Evolutionary conservation across 2,888 invertebrate species (phyloP).

Genomic region (Pyrgus malvae): DNA sequence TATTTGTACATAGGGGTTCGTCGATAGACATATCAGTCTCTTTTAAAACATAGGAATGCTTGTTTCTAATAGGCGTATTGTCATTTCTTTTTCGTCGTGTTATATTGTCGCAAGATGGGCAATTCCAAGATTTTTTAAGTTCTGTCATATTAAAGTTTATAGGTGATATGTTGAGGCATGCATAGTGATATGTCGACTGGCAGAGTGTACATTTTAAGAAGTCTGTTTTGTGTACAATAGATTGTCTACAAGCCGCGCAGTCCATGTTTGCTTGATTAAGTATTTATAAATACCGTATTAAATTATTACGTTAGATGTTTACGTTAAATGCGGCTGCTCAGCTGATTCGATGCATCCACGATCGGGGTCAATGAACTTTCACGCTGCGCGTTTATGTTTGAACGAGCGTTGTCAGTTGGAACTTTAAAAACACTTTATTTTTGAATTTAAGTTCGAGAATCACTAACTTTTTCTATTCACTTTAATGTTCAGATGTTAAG

Average conservation of each 20-base stretch:
- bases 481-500: too few species aligned
- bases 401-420: too few species aligned
- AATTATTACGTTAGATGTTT: too few species aligned
- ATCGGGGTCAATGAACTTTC: too few species aligned
- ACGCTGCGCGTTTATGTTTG: too few species aligned
- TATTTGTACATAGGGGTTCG: background rate
- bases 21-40: conserved; percentile 1
- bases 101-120: conserved; percentile 7
- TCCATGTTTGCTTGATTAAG: too few species aligned
- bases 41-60: background rate
- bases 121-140: conserved; percentile 11
- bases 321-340: too few species aligned
- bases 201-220: conserved; percentile 5
- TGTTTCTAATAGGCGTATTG: conserved; percentile 10
- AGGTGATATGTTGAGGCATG: background rate
- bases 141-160: background rate
- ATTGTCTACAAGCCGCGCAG: background rate
- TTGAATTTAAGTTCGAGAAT: too few species aligned
- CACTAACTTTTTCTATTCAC: too few species aligned
- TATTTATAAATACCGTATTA: too few species aligned
- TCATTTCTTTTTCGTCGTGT: conserved; percentile 8
- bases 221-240: background rate
- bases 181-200: background rate
- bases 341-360: too few species aligned
- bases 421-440: too few species aligned